A percentile compares a stretch with the other conserved stretches of the same genome.
phyloP scores from a whole-genome alignment of 2,113 vertebrate species.

The Stigmatopora nigra region DNA sequence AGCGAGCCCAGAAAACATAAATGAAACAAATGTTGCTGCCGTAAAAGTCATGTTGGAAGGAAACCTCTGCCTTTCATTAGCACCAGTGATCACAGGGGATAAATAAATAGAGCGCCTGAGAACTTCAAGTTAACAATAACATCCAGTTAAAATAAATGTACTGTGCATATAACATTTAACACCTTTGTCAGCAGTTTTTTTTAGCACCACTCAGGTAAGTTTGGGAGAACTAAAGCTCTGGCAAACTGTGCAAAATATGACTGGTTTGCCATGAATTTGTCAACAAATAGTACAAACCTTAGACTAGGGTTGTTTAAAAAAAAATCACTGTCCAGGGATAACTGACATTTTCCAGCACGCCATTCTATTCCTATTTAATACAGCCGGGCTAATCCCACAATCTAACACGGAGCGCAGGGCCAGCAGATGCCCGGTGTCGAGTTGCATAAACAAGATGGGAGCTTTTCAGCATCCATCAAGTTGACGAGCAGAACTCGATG shows the following conservation, averaged over 20 bases:
- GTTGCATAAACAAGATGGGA: constrained; percentile 66
- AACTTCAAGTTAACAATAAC: constrained; percentile 11
- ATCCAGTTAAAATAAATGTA: constrained; percentile 14
- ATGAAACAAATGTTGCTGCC: constrained; percentile 17
- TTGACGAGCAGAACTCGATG: constrained; percentile 48
- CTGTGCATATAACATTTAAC: neutral
- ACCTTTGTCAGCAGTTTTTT: constrained; percentile 1
- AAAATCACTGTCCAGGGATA: neutral
- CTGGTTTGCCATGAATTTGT: too few species aligned
- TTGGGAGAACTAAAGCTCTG: neutral
- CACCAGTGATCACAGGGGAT: constrained; percentile 26
- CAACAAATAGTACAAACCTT: too few species aligned
- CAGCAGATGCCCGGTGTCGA: constrained; percentile 65
- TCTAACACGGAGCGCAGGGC: constrained; percentile 29
- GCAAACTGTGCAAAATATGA: neutral
- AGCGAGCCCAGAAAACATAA: constrained; percentile 26
- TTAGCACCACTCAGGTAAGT: neutral
- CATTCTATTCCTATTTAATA: neutral
- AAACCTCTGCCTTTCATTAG: constrained; percentile 16
- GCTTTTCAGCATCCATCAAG: constrained; percentile 67
- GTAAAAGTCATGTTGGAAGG: constrained; percentile 29
- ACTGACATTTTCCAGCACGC: neutral
- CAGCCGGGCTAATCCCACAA: neutral
- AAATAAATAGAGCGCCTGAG: constrained; percentile 10
- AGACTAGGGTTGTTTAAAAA: neutral